Percentiles rank a stretch among this genome's conserved stretches.
Evolutionary conservation across 92 coral and sea anemone genomes (phyloP).

Genomic region (Scolanthus callimorphus): DNA sequence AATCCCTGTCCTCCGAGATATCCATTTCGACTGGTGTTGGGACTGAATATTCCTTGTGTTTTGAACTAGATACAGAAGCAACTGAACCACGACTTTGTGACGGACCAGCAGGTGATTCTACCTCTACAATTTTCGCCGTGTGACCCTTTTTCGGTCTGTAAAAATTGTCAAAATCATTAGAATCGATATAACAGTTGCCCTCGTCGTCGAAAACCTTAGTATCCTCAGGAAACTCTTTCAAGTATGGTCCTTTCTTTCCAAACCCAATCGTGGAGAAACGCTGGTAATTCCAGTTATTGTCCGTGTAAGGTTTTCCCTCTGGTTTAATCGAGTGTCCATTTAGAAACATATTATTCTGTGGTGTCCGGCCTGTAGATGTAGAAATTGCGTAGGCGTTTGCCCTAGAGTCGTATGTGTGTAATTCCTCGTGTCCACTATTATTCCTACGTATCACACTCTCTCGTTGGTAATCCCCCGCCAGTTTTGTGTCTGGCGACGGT

Average conservation of each 20-base stretch:
- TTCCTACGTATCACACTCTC: neutral
- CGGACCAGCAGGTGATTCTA: too few species aligned
- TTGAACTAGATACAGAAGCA: too few species aligned
- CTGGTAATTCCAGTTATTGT: neutral
- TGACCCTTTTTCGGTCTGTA: slow-evolving; percentile 1
- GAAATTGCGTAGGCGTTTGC: neutral
- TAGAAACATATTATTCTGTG: neutral
- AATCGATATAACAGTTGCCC: slow-evolving; percentile 35
- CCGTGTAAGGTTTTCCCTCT: neutral
- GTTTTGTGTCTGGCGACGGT: slow-evolving; percentile 12
- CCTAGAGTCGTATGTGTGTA: neutral
- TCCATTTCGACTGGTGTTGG: neutral
- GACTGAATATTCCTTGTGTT: slow-evolving; percentile 1
- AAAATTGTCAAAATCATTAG: slow-evolving; percentile 25
- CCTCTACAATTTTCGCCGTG: neutral
- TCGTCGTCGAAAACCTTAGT: slow-evolving; percentile 30
- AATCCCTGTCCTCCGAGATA: neutral
- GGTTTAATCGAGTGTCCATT: neutral
- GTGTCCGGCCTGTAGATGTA: neutral
- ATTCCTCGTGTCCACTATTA: neutral
- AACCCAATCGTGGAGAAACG: neutral
- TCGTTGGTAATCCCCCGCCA: slow-evolving; percentile 4
- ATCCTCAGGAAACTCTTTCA: slow-evolving; percentile 5
- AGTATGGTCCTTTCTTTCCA: neutral
- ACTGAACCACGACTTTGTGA: too few species aligned